These are phyloP conservation scores for Poecilia velifera DNA, from an alignment of 2,797 vertebrate genomes.

Conservation along the genomic window DNA sequence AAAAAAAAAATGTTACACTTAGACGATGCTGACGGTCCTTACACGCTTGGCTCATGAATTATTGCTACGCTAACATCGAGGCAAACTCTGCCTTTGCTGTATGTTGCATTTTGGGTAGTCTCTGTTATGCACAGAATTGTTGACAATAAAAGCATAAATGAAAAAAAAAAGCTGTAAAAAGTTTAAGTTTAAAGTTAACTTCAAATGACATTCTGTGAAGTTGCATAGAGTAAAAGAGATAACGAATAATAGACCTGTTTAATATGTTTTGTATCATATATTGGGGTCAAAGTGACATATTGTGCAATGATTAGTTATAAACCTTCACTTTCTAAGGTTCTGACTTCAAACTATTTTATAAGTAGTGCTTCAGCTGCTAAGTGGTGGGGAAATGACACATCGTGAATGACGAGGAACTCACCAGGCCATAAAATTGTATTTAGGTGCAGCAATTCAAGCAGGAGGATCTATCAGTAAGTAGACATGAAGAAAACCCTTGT, in stretches of 20 bases:
- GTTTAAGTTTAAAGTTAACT: conserved; percentile 10
- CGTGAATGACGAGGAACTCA: background rate
- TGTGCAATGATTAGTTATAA: conserved; percentile 5
- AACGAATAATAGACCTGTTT: conserved; percentile 19
- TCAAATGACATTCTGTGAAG: background rate
- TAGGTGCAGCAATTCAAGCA: background rate
- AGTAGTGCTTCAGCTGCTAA: background rate
- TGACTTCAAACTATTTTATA: background rate
- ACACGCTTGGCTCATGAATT: conserved; percentile 20
- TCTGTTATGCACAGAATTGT: background rate
- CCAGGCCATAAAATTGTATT: background rate
- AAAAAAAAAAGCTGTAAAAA: background rate
- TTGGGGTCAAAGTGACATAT: conserved; percentile 1
- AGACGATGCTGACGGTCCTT: conserved; percentile 11
- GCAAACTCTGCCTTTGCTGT: conserved; percentile 1
- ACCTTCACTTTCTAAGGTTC: conserved; percentile 16
- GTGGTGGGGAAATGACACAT: background rate
- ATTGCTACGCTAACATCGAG: background rate
- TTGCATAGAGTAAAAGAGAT: conserved; percentile 1
- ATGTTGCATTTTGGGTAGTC: background rate
- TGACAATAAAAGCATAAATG: background rate
- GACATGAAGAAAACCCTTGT: background rate
- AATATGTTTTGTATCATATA: conserved; percentile 9
- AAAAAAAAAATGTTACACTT: conserved; percentile 9
- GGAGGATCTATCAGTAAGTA: background rate